Evolutionary conservation across 2,113 vertebrate genomes (phyloP).

Genomic region (Brevimyrus niger): DNA sequence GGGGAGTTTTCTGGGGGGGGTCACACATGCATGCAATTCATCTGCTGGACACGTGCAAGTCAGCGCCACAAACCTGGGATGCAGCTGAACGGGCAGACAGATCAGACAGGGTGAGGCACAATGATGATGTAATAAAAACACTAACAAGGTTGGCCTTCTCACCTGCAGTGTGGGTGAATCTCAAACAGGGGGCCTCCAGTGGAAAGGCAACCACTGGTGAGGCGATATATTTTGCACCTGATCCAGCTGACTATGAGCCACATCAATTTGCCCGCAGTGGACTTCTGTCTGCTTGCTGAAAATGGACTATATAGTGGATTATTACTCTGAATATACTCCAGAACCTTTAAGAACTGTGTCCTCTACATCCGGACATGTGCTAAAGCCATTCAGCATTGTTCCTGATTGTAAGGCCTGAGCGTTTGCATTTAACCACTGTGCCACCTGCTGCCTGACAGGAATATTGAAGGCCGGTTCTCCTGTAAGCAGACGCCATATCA

Average conservation of each 20-base stretch:
- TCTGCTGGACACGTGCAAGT: background rate
- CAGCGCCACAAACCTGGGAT: conserved; percentile 32
- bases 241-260: background rate
- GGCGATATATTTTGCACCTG: background rate
- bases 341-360: background rate
- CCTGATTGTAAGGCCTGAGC: background rate
- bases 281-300: background rate
- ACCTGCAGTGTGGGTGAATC: background rate
- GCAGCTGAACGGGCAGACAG: conserved; percentile 59
- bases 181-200: conserved; percentile 8
- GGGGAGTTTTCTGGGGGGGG: background rate
- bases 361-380: background rate
- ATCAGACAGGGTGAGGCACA: conserved; percentile 62
- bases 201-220: background rate
- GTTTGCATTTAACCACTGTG: background rate
- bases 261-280: background rate
- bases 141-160: conserved; percentile 47
- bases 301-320: background rate
- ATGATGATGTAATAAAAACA: conserved; percentile 59
- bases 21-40: background rate
- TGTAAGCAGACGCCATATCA: background rate
- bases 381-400: background rate
- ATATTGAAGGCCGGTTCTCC: background rate
- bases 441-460: background rate
- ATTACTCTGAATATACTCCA: background rate